Evolutionary conservation across 2,113 vertebrate species (phyloP).

Genomic region (Nycticebus coucang): DNA sequence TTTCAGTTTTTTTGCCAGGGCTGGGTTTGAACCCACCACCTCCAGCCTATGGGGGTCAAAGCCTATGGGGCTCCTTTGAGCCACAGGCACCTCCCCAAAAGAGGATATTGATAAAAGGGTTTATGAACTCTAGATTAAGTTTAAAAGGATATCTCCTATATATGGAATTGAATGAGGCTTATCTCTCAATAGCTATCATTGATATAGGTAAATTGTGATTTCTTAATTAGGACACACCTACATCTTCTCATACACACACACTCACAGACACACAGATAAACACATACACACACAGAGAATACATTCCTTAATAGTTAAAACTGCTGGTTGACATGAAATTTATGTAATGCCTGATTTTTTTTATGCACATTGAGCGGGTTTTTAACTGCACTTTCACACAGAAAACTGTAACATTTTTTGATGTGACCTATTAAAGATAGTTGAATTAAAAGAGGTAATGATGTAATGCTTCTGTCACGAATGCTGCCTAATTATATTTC

Average conservation of each 20-base stretch:
- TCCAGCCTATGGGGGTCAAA: too few species aligned
- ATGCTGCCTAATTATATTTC: not conserved
- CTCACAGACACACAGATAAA: not conserved
- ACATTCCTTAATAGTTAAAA: not conserved
- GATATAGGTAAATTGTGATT: not conserved
- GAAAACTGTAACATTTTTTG: not conserved
- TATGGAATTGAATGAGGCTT: not conserved
- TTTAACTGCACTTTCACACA: not conserved
- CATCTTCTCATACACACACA: not conserved
- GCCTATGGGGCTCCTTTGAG: too few species aligned
- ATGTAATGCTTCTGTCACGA: not conserved
- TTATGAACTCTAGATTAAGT: not conserved
- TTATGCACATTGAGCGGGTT: not conserved
- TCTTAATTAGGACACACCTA: not conserved
- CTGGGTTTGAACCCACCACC: too few species aligned
- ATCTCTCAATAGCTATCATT: not conserved
- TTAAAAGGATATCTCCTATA: not conserved
- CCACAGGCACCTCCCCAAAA: too few species aligned
- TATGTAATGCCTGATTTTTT: not conserved
- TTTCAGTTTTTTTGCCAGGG: too few species aligned
- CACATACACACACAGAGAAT: not conserved
- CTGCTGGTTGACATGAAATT: not conserved
- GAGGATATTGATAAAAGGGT: not conserved
- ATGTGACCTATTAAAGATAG: not conserved
- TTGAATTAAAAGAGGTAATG: not conserved